These are phyloP conservation scores for Psittacula cyanocephala DNA, from an alignment of 2,113 vertebrate species.

Conservation along the genomic window DNA sequence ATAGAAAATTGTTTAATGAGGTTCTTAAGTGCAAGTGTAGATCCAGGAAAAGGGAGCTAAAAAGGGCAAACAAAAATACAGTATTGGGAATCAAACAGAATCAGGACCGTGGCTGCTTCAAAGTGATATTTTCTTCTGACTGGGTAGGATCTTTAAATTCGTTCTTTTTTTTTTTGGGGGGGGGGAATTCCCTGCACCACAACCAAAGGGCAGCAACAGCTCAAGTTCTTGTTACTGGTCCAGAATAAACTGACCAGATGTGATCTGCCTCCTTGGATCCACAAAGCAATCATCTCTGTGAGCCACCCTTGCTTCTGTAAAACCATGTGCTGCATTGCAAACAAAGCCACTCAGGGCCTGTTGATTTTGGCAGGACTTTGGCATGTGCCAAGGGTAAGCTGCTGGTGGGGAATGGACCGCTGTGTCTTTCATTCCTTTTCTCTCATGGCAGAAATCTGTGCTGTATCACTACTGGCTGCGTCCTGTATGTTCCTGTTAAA, in stretches of 20 bases:
- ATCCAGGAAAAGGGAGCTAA: not conserved
- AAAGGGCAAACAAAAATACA: not conserved
- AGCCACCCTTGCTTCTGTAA: not conserved
- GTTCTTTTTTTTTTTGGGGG: not conserved
- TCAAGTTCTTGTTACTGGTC: not conserved
- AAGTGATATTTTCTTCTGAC: not conserved
- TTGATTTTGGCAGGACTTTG: not conserved
- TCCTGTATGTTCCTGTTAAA: not conserved
- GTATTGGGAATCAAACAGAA: not conserved
- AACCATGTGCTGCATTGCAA: not conserved
- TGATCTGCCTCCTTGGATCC: not conserved
- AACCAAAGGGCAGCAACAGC: not conserved
- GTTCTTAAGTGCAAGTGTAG: not conserved
- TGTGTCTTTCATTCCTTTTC: not conserved
- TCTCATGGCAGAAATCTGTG: not conserved
- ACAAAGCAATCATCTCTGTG: not conserved
- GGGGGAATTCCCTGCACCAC: not conserved
- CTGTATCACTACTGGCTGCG: not conserved
- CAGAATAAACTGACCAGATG: not conserved
- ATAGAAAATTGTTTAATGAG: not conserved
- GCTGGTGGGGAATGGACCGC: not conserved
- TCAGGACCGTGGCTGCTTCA: not conserved
- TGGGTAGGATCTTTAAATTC: not conserved
- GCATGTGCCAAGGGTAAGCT: not conserved
- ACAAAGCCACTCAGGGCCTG: accelerated